Percentiles rank a stretch among this genome's conserved stretches.
These are phyloP conservation scores for Acrocephalus scirpaceus DNA, from an alignment of 2,797 vertebrate genomes.

Conservation along the genomic window DNA sequence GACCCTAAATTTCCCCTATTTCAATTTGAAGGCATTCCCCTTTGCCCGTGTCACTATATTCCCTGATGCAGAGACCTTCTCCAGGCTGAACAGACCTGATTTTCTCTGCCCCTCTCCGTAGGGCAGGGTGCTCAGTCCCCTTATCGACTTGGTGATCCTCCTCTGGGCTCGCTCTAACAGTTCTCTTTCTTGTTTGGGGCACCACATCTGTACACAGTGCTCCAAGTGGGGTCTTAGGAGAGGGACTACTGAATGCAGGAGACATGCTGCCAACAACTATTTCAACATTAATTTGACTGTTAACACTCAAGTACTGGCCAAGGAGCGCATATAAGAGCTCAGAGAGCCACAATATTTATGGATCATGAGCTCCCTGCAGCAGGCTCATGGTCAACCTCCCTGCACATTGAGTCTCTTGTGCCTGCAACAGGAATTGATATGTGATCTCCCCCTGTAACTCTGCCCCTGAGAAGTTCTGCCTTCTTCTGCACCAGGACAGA, in stretches of 20 bases:
- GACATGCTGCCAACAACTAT: background rate
- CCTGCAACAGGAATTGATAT: background rate
- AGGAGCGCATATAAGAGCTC: background rate
- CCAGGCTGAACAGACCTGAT: background rate
- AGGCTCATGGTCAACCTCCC: background rate
- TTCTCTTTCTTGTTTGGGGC: background rate
- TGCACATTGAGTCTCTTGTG: background rate
- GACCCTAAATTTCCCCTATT: background rate
- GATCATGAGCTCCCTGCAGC: background rate
- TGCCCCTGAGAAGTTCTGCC: background rate
- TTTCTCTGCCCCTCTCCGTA: background rate
- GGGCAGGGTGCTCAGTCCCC: background rate
- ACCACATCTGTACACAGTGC: background rate
- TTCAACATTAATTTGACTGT: background rate
- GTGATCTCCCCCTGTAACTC: background rate
- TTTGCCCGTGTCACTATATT: background rate
- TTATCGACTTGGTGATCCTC: background rate
- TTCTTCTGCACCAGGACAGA: background rate
- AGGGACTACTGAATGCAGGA: background rate
- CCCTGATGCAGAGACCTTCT: background rate
- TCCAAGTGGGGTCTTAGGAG: background rate
- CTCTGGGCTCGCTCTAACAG: rapidly evolving
- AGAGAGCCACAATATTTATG: rapidly evolving
- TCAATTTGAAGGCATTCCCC: background rate
- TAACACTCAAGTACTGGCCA: background rate